Base-by-base conservation (phyloP, 1,140 invertebrate species). In the Brachionus calyciflorus region DNA sequence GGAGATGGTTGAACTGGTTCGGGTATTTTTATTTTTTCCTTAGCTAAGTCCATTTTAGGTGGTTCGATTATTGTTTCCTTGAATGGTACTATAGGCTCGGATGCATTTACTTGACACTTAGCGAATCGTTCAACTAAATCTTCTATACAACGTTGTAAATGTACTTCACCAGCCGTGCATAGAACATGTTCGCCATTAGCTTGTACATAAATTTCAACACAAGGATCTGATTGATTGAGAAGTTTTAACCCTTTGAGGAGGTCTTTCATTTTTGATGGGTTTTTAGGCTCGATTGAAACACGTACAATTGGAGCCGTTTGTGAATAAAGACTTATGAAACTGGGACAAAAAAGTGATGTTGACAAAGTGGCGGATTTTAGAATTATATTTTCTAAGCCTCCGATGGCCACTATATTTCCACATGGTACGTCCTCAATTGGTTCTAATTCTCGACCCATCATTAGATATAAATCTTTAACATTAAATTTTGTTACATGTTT, bases 81-180 rank as follows among this genome's bases (percentile, higher is more conserved):
- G 80, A 98, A 96, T 12, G 95, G 92, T 2, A 99, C 94, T 79
- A 98, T 98, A 0, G 96, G 96, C 80, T 92, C 89, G 0, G 95
- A 98, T 0, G 92, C 93, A 79, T 90, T 90, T 9, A 99, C 87
- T 44, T 93, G 90, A 75, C 96, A 89, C 82, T 93, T 93, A 0
- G 93, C 92, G 86, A 93, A 96, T 79, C 90, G 88, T 79, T 89
- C 84, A 78, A 81, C 82, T 9, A 98, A 86, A 86, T 96, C 93
- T 80, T 92, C 90, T 0, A 95, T 81, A 87, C 97, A 99, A 80
- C 94, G 90, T 82, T 98, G 92, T 40, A 99, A 86, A 87, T 99
- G 97, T 6, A 99, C 93, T 87, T 99, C 95, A 0, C 97, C 97
- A 7, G 95, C 91, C 0, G 96, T 97, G 3, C 93, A 89, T n/a